Evolutionary conservation across 2,113 vertebrate genomes (phyloP), one percentile per base, ranked within the genome.

Genomic region (Myotis yumanensis): DNA sequence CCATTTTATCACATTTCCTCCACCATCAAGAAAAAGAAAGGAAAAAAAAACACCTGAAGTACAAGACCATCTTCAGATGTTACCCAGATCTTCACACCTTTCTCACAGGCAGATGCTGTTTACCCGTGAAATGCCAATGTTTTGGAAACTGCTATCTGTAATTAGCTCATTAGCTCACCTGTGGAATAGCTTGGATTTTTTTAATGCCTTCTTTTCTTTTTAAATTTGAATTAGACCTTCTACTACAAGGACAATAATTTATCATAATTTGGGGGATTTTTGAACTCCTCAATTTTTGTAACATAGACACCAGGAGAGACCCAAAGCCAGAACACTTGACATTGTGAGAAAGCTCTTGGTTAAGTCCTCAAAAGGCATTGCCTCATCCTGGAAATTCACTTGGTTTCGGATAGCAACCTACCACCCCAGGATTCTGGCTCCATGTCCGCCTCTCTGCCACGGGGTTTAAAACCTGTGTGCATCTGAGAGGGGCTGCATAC

Each of bases 161-260:
- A 97, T 96, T 97, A 96, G 94, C 89, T 95, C 92, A 96, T 96
- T 96, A 95, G 80, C 86, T 97, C 96, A 97, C 97, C 95, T 97
- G 97, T 93, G 59, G 77, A 95, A 96, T 82, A 84, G 46, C 89
- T n/a, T 62, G 54, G 72, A 9, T 20, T 48, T 69, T 46, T 52
- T 57, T n/a, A 83, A 64, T 64, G 28, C 25, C 37, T 20, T 64
- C 62, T 79, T 52, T 35, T 64, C 69, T 71, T 82, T 82, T 68
- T 37, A 18, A 23, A 84, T 37, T 20, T 32, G 11, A 75, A 92
- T 73, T 40, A 30, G 6, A 11, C 32, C 17, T 81, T 73, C 25
- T 66, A 89, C 76, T 37, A 57, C 8, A 35, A 69, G 75, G 20
- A 76, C 10, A 35, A 32, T 16, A 75, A 43, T 25, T 23, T 35